Base-by-base conservation (phyloP, 2,797 vertebrate species). In the Bradypus variegatus region DNA sequence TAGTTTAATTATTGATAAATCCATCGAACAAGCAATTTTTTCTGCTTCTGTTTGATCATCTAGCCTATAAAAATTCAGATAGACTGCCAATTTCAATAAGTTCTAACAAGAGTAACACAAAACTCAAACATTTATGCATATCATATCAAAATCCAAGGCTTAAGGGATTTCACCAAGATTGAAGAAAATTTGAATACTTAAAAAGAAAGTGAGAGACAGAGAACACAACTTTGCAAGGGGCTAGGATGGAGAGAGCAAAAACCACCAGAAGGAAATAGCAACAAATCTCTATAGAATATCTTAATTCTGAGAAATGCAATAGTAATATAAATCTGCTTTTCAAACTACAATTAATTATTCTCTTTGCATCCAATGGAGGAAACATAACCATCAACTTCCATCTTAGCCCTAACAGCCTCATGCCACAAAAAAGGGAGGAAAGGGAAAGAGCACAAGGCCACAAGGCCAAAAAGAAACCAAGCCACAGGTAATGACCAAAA, bases 81-180 rank as follows among this genome's bases (percentile, higher is more conserved):
- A 48, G 79, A 23, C 76, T 88, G 10, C 29, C 70, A 33, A 64
- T 50, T 62, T 83, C 78, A 91, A 78, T 21, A 64, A 73, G 18
- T 73, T 91, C 19, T 41, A 79, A 62, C 25, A 82, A 80, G 55
- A 79, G 67, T 76, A 92, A 86, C 41, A 76, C 21, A 92, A 89
- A 93, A 91, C 64, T 91, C 75, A 90, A 94, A 75, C 6, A 33
- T 65, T 84, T 79, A 65, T 45, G 41, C 23, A 21, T 27, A 78
- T 84, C 50, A 75, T 23, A 88, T 58, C 41, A 76, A 78, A 93
- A 93, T 87, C 23, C 75, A 82, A 93, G 81, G 67, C 85, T 91
- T 89, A 76, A 33, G 82, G 91, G 80, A 86, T 83, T 88, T 83
- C 79, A 81, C 11, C 53, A 90, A 92, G 90, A 95, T 83, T 79